These are phyloP conservation scores for Aspidiotus rigidus DNA, from an alignment of 2,888 invertebrate genomes.

Conservation along the genomic window DNA sequence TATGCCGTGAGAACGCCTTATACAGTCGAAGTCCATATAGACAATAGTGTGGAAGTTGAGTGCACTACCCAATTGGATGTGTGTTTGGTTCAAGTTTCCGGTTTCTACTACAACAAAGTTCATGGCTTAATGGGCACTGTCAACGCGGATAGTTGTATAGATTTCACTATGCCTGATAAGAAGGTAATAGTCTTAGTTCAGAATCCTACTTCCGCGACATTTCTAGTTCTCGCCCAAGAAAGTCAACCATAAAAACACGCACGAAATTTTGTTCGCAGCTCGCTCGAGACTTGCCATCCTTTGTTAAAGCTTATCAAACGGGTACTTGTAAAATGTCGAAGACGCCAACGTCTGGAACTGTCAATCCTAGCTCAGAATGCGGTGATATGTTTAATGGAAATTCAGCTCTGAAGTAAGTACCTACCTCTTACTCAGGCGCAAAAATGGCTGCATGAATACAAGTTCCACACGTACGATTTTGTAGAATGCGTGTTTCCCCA, in stretches of 20 bases:
- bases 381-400: slow-evolving; percentile 22
- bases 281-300: slow-evolving; percentile 13
- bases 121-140: slow-evolving; percentile 82
- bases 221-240: too few species aligned
- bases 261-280: neutral
- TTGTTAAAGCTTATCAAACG: slow-evolving; percentile 22
- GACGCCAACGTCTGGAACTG: neutral
- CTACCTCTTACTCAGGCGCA: neutral
- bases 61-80: slow-evolving; percentile 56
- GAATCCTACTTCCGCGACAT: too few species aligned
- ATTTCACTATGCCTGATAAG: slow-evolving; percentile 25
- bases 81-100: slow-evolving; percentile 63
- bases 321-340: slow-evolving; percentile 5
- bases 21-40: slow-evolving; percentile 51
- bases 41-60: slow-evolving; percentile 54
- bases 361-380: slow-evolving; percentile 10
- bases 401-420: slow-evolving; percentile 15
- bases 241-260: too few species aligned
- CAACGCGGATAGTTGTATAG: slow-evolving; percentile 80
- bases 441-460: too few species aligned
- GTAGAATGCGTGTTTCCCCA: too few species aligned
- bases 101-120: slow-evolving; percentile 77
- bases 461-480: too few species aligned
- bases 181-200: slow-evolving; percentile 15
- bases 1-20: slow-evolving; percentile 54